Percentiles rank a stretch among this genome's conserved stretches.
Conservation (phyloP, 2,888 invertebrate species). For the Vanessa cardui region DNA sequence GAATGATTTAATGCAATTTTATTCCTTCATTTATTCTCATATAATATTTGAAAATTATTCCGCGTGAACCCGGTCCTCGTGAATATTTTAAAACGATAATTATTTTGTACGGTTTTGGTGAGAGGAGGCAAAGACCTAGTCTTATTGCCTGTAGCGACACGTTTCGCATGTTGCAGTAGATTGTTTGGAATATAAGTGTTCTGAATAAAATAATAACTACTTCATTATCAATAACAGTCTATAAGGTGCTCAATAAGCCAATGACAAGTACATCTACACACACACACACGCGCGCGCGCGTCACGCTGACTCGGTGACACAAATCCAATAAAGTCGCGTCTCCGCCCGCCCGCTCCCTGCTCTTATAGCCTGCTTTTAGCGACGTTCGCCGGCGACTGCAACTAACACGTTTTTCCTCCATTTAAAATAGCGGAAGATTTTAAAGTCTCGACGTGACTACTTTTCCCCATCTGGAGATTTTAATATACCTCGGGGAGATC, state of each 20-base stretch:
- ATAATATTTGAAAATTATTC: no score
- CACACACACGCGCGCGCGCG: neutral
- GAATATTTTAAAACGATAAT: no score
- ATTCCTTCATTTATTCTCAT: neutral
- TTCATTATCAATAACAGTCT: no score
- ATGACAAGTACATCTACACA: neutral
- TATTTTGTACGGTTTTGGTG: no score
- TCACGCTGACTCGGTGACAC: neutral
- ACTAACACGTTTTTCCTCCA: conserved; percentile 30
- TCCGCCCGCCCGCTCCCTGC: neutral
- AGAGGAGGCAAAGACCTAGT: no score
- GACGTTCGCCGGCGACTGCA: conserved; percentile 17
- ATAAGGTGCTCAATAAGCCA: neutral
- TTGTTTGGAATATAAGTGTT: no score
- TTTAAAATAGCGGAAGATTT: conserved; percentile 28
- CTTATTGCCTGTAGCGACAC: no score
- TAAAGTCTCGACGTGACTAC: conserved; percentile 14
- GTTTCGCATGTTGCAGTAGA: no score
- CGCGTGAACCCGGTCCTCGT: no score
- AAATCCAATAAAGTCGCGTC: conserved; percentile 6
- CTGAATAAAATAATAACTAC: no score
- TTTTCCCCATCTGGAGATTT: conserved; percentile 22
- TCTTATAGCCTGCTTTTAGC: conserved; percentile 8
- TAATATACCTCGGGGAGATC: conserved; percentile 22
- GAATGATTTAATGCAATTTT: neutral